Evolutionary conservation across 1,140 invertebrate species (phyloP), one percentile per base, ranked within the genome.

Genomic region (Gonatopus flavifemur): DNA sequence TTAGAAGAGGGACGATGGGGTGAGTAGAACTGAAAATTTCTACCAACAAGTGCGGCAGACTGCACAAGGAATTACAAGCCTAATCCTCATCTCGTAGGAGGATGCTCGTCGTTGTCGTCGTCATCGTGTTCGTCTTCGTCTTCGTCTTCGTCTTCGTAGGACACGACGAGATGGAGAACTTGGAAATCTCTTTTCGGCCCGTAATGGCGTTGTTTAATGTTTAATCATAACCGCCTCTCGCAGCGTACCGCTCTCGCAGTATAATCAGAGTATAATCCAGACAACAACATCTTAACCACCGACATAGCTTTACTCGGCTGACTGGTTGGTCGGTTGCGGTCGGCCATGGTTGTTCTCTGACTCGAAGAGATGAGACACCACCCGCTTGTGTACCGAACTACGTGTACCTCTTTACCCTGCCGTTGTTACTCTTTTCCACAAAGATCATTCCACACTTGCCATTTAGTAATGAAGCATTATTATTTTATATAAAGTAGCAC

Each of bases 141-240:
- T 44, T 18, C 32, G n/a, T 44, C 44, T n/a, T 48, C 33, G 13
- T 36, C 15, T 48, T 9, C 16, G 38, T n/a, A n/a, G n/a, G n/a
- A n/a, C n/a, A n/a, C n/a, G n/a, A n/a, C n/a, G n/a, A n/a, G n/a
- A n/a, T n/a, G n/a, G n/a, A n/a, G n/a, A n/a, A n/a, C n/a, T n/a
- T n/a, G n/a, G n/a, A n/a, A n/a, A n/a, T 41, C 50, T 39, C 40
- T 51, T 12, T 35, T 44, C 47, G 22, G 16, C 18, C 16, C 45
- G 63, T 74, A 76, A 76, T 76, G 70, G 71, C 74, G 74, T 76
- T 76, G 69, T 76, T 76, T 76, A 76, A 76, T 74, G 72, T 76
- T 75, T 76, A 76, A 76, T 76, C 74, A 76, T 75, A 75, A 56
- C 70, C 71, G 57, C 61, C 62, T 61, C 62, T n/a, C n/a, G n/a